phyloP scores from a whole-genome alignment of 2,888 invertebrate genomes.

The Troides helena region DNA sequence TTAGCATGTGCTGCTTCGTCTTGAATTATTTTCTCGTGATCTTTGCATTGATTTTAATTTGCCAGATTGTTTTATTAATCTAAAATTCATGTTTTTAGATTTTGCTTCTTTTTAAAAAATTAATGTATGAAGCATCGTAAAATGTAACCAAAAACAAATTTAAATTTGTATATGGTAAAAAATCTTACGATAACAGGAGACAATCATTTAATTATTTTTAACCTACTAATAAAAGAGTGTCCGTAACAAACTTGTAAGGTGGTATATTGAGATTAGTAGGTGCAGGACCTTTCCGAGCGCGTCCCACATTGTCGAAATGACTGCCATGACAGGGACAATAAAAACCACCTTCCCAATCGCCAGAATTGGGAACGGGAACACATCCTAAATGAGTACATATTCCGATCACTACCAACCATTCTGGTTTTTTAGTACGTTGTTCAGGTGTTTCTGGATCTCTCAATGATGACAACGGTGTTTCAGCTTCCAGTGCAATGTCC shows the following conservation, averaged over 20 bases:
- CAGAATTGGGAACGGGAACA: slow-evolving; percentile 86
- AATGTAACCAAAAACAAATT: no score
- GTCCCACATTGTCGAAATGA: slow-evolving; percentile 88
- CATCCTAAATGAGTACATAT: slow-evolving; percentile 92
- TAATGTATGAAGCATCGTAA: no score
- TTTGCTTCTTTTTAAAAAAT: no score
- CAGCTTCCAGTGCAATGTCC: slow-evolving; percentile 82
- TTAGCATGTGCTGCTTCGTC: no score
- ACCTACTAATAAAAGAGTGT: slow-evolving; percentile 79
- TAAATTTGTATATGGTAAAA: not conserved
- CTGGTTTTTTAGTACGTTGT: slow-evolving; percentile 82
- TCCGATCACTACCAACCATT: slow-evolving; percentile 90
- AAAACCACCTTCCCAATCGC: slow-evolving; percentile 85
- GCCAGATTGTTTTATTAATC: no score
- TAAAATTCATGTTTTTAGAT: no score
- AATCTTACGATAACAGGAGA: not conserved
- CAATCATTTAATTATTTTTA: slow-evolving; percentile 32
- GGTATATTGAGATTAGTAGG: slow-evolving; percentile 86
- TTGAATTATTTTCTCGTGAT: no score
- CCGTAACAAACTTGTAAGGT: slow-evolving; percentile 77
- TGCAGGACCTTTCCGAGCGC: slow-evolving; percentile 88
- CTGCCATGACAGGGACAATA: slow-evolving; percentile 93
- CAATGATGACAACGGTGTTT: slow-evolving; percentile 81
- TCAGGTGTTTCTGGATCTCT: slow-evolving; percentile 86
- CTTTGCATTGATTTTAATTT: no score